These are phyloP conservation scores for Atherinomorus stipes DNA, from an alignment of 2,113 vertebrate species.

Conservation along the genomic window DNA sequence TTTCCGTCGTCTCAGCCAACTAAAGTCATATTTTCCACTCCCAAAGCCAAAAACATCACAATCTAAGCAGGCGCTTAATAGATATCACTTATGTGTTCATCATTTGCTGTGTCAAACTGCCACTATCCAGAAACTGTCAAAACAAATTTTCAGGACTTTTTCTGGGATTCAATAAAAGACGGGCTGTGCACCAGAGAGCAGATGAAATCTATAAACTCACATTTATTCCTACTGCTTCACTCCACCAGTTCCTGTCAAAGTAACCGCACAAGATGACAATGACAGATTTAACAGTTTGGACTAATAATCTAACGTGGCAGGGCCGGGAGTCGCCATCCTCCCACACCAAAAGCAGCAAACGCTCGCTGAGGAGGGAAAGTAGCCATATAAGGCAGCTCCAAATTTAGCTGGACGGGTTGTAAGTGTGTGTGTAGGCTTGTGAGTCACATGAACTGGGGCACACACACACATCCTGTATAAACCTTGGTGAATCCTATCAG, in stretches of 20 bases:
- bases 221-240: not conserved
- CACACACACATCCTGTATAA: not conserved
- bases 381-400: constrained; percentile 57
- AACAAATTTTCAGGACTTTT: not conserved
- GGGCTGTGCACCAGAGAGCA: not conserved
- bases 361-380: constrained; percentile 23
- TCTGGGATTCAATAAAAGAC: not conserved
- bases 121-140: not conserved
- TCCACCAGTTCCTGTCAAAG: not conserved
- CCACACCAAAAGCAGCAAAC: not conserved
- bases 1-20: constrained; percentile 44
- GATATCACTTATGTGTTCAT: not conserved
- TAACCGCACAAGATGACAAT: constrained; percentile 1
- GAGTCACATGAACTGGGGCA: constrained; percentile 51
- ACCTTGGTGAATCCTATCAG: constrained; percentile 7
- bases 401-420: constrained; percentile 36
- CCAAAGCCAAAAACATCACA: constrained; percentile 25
- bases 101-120: not conserved
- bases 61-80: not conserved
- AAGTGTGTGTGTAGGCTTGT: constrained; percentile 40
- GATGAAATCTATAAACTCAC: not conserved
- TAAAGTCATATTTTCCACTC: constrained; percentile 56
- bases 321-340: not conserved
- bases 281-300: constrained; percentile 18
- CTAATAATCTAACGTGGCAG: not conserved